Conservation (phyloP, 1,140 invertebrate species). For the Euura saliciscinereae region DNA sequence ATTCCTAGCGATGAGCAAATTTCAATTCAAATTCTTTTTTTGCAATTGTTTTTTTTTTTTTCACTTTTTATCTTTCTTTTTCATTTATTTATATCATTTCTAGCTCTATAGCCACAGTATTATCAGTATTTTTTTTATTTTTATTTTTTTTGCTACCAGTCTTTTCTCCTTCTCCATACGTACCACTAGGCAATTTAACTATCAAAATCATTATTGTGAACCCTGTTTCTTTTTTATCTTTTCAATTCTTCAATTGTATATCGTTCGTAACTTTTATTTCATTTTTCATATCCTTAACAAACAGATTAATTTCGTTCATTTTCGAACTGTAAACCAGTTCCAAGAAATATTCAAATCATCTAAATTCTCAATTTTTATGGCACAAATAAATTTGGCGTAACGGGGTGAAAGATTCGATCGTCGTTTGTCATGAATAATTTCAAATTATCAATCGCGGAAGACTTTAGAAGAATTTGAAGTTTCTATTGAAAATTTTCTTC, state of each 20-base stretch:
- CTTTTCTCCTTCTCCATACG: slow-evolving; percentile 48
- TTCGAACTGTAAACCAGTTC: neutral
- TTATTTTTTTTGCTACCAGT: slow-evolving; percentile 45
- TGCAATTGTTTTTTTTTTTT: slow-evolving; percentile 22
- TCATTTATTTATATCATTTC: slow-evolving; percentile 21
- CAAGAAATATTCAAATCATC: neutral
- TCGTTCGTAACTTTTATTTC: slow-evolving; percentile 13
- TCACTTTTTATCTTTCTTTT: slow-evolving; percentile 19
- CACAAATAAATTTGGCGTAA: slow-evolving; percentile 6
- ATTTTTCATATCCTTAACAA: neutral
- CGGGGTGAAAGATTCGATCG: neutral
- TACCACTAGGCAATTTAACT: slow-evolving; percentile 33
- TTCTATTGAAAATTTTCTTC: too few relatives aligned
- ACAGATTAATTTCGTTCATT: neutral
- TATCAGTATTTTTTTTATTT: slow-evolving; percentile 12
- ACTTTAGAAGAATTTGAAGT: neutral
- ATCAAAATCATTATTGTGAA: slow-evolving; percentile 41
- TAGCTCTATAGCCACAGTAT: slow-evolving; percentile 35
- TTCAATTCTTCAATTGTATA: neutral
- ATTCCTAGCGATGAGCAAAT: slow-evolving; percentile 31
- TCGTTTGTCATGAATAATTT: neutral
- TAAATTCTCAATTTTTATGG: neutral
- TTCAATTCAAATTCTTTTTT: slow-evolving; percentile 15
- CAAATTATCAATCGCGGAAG: neutral
- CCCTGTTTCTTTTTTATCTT: slow-evolving; percentile 33